Percentiles rank a stretch among this genome's conserved stretches.
Conservation (phyloP, 2,797 vertebrate species). For the Orientallactaga sibirica region DNA sequence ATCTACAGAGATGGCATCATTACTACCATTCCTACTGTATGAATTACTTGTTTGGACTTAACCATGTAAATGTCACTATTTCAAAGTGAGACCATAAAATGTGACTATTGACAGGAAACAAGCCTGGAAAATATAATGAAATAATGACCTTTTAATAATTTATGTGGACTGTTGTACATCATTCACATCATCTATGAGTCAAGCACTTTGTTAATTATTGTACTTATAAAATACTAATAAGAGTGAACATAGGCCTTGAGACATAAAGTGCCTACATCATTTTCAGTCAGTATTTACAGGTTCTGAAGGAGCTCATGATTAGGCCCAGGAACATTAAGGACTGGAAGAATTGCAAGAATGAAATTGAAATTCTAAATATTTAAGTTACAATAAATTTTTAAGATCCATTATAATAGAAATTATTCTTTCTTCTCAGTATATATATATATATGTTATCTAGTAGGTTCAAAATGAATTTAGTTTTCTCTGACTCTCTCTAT, state of each 20-base stretch:
- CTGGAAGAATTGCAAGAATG: background rate
- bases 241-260: background rate
- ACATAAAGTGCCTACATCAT: background rate
- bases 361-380: background rate
- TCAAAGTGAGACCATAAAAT: conserved; percentile 32
- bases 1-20: background rate
- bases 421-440: background rate
- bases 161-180: background rate
- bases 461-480: background rate
- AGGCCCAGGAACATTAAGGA: background rate
- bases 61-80: background rate
- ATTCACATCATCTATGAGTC: conserved; percentile 1
- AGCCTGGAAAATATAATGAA: conserved; percentile 46
- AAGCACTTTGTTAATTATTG: conserved; percentile 29
- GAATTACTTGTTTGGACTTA: conserved; percentile 17
- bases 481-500: background rate
- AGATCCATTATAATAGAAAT: background rate
- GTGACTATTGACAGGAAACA: conserved; percentile 13
- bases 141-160: conserved; percentile 32
- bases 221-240: conserved; percentile 28
- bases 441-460: background rate
- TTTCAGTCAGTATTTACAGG: background rate
- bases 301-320: background rate
- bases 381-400: background rate
- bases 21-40: background rate